Conservation (phyloP, 2,888 invertebrate genomes). For the Stenurella melanura region DNA sequence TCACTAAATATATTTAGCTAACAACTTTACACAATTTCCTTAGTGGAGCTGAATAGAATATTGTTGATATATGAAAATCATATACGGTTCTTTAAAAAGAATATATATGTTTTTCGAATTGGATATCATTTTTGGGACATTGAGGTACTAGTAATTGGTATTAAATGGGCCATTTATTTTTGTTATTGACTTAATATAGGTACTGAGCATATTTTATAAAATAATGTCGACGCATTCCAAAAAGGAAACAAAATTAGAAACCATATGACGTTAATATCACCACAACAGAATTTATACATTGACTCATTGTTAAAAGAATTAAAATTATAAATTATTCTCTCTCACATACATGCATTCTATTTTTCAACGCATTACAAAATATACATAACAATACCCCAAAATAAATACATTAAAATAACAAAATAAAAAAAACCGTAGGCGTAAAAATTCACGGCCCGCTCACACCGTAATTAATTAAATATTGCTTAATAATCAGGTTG, state of each 20-base stretch:
- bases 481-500: constrained; percentile 57
- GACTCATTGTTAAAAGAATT: constrained; percentile 22
- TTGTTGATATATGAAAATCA: no score
- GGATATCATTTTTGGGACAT: no score
- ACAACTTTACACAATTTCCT: constrained; percentile 9
- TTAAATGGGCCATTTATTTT: no score
- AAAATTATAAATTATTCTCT: constrained; percentile 17
- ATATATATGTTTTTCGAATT: no score
- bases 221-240: background rate
- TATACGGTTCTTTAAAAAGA: no score
- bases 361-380: constrained; percentile 20
- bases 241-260: background rate
- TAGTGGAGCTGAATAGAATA: background rate
- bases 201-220: no score
- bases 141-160: no score
- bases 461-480: constrained; percentile 58
- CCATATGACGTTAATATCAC: background rate
- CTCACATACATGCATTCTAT: constrained; percentile 8
- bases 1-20: background rate
- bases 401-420: constrained; percentile 52
- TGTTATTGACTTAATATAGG: no score
- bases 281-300: background rate
- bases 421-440: constrained; percentile 47
- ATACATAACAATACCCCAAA: constrained; percentile 43
- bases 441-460: constrained; percentile 45